Percentiles rank a stretch among this genome's conserved stretches.
These are phyloP conservation scores for Campylorhamphus procurvoides DNA, from an alignment of 2,113 vertebrate genomes.

Conservation along the genomic window DNA sequence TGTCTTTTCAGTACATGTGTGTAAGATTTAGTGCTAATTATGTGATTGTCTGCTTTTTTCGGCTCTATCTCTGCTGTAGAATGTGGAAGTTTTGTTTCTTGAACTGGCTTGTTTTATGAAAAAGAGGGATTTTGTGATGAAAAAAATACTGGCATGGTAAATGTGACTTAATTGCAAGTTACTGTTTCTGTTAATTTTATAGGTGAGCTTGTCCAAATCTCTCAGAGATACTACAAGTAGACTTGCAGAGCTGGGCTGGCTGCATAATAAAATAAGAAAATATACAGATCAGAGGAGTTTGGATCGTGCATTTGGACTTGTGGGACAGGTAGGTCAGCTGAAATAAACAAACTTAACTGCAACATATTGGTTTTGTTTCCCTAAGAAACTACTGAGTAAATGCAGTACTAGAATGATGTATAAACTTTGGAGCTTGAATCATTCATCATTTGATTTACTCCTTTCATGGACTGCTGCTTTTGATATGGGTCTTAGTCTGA, in stretches of 20 bases:
- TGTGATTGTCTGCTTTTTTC: background rate
- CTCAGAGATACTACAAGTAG: conserved; percentile 88
- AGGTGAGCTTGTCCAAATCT: conserved; percentile 90
- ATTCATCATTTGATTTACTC: background rate
- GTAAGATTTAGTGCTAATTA: background rate
- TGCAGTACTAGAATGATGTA: background rate
- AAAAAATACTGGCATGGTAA: background rate
- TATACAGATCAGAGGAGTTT: conserved; percentile 93
- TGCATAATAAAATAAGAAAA: conserved; percentile 96
- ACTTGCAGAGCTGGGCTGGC: conserved; percentile 93
- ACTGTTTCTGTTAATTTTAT: background rate
- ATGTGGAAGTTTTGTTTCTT: background rate
- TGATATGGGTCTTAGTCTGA: background rate
- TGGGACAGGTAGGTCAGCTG: conserved; percentile 88
- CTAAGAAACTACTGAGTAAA: background rate
- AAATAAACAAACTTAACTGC: background rate
- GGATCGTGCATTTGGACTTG: conserved; percentile 94
- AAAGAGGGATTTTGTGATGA: background rate
- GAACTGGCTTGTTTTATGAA: background rate
- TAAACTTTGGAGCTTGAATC: background rate
- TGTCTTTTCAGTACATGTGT: background rate
- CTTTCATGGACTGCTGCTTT: background rate
- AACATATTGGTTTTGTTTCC: background rate
- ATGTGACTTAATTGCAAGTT: background rate
- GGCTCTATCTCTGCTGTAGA: background rate